Base-by-base conservation (phyloP, 2,797 vertebrate genomes). In the Anguilla marmorata region DNA sequence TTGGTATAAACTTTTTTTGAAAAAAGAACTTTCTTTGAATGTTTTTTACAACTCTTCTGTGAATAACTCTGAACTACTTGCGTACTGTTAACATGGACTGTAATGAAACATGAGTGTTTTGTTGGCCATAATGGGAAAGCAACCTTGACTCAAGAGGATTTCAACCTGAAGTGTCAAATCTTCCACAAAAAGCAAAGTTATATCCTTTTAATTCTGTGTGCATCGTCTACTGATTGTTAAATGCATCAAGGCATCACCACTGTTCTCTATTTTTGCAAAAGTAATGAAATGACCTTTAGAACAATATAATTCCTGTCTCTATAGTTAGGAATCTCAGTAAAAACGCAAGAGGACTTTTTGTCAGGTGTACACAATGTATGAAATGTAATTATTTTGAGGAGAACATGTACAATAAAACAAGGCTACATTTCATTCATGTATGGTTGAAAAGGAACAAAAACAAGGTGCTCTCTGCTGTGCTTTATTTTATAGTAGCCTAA, bases 81-180 rank as follows among this genome's bases (percentile, higher is more conserved):
- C 24, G 76, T 45, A 37, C 37, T 8, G 14, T 80, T 19, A 45
- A 7, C 19, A n/a, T 9, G 21, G 45, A 82, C 2, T 82, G 24
- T 50, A 82, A 82, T 48, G 41, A 50, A 50, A 50, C 4, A 82
- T 48, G 19, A n/a, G 7, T 48, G 7, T n/a, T 82, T 82, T 82
- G 41, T 82, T 48, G 45, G 21, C 79, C 6, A 50, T 82, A 50
- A 21, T 82, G 30, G 41, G 82, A 52, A 72, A 72, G 72, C 85
- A 86, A 86, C 87, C 87, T 89, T 89, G 87, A 88, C 86, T 86
- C 41, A 16, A 88, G 19, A 52, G 52, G 9, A 50, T 88, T 72
- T 58, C 27, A 56, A 30, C 27, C 12, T 3, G 48, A 56, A 19
- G 52, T 37, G 2, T 54, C 12, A 84, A 58, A 52, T 14, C 52